Conservation (phyloP, 2,113 vertebrate species). For the Rostratula benghalensis region DNA sequence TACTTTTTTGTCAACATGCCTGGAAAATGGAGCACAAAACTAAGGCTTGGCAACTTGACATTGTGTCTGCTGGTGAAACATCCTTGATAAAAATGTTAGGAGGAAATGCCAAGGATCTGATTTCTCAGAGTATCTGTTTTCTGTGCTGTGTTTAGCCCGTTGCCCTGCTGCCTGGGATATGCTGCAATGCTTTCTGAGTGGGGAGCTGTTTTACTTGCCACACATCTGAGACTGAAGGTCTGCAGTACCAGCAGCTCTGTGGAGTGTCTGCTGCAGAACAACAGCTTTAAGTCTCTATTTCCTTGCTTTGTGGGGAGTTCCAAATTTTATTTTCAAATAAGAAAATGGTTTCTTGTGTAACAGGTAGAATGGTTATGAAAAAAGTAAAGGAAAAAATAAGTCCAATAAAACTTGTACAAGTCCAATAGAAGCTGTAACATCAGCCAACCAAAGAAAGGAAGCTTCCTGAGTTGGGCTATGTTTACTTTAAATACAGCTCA, state of each 20-base stretch:
- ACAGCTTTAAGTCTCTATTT: neutral
- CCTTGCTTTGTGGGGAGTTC: neutral
- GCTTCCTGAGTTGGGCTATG: neutral
- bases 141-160: neutral
- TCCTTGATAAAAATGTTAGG: neutral
- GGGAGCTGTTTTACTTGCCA: neutral
- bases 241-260: neutral
- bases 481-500: neutral
- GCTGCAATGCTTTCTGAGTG: neutral
- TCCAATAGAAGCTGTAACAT: neutral
- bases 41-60: neutral
- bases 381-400: neutral
- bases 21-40: neutral
- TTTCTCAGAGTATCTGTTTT: neutral
- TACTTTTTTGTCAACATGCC: neutral
- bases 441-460: neutral
- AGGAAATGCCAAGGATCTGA: neutral
- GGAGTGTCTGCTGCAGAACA: neutral
- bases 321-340: neutral
- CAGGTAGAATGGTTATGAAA: neutral
- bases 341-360: neutral
- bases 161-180: neutral
- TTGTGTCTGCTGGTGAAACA: neutral
- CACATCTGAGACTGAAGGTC: neutral
- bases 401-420: neutral